Percentiles rank a stretch among this genome's conserved stretches.
These are phyloP conservation scores for Eumerus sabulonum DNA, from an alignment of 2,888 invertebrate genomes.

Conservation along the genomic window DNA sequence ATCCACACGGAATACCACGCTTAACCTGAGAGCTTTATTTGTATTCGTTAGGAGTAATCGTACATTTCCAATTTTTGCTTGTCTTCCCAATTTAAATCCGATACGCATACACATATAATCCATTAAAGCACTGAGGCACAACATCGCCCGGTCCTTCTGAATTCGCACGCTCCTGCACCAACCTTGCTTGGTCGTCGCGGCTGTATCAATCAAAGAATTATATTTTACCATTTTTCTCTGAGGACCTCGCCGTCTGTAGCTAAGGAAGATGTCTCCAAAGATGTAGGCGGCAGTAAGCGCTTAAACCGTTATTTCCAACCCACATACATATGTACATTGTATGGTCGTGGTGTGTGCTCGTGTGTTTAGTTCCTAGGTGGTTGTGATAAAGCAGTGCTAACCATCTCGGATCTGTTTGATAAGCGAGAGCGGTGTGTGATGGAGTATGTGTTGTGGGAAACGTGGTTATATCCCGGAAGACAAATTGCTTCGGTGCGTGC, in stretches of 20 bases:
- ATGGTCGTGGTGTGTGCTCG: no score
- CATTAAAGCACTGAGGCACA: constrained; percentile 40
- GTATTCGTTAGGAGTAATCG: constrained; percentile 59
- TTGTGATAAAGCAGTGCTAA: constrained; percentile 54
- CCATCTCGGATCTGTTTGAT: constrained; percentile 27
- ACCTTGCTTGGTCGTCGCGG: constrained; percentile 27
- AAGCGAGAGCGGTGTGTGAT: neutral
- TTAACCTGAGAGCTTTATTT: constrained; percentile 64
- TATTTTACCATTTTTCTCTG: constrained; percentile 43
- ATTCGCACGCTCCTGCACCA: neutral
- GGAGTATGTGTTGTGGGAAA: constrained; percentile 22
- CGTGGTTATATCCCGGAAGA: constrained; percentile 52
- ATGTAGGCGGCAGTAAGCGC: constrained; percentile 13
- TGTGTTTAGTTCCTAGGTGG: constrained; percentile 13
- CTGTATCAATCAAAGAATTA: constrained; percentile 64
- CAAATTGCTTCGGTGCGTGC: constrained; percentile 66
- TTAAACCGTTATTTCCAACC: neutral
- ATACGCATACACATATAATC: constrained; percentile 58
- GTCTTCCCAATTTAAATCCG: constrained; percentile 64
- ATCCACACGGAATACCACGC: constrained; percentile 60
- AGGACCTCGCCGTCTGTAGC: constrained; percentile 12
- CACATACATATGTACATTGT: no score
- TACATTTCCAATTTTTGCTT: constrained; percentile 64
- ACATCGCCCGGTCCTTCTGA: neutral
- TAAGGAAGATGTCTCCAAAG: constrained; percentile 44